A percentile compares a stretch with the other conserved stretches of the same genome.
These are phyloP conservation scores for Neoseiulus cucumeris DNA, from an alignment of 1,140 invertebrate species.

Conservation along the genomic window DNA sequence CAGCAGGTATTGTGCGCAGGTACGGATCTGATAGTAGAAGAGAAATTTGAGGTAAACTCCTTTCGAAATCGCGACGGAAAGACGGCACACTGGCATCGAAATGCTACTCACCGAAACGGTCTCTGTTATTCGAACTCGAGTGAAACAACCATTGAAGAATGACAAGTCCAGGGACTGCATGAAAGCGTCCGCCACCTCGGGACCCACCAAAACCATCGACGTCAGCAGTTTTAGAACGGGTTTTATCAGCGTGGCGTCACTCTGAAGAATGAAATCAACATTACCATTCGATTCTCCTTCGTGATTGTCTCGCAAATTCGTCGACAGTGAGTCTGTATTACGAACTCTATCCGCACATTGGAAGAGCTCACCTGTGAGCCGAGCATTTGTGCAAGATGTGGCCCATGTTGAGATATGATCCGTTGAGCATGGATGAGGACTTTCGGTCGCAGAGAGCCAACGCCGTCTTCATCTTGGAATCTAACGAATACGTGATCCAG, in stretches of 20 bases:
- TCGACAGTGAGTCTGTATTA: no score
- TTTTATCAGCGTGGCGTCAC: background rate
- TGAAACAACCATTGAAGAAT: constrained; percentile 1
- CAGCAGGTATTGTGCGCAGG: constrained; percentile 1
- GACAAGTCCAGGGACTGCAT: background rate
- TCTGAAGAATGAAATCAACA: background rate
- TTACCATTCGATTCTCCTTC: background rate
- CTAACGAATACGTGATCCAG: background rate
- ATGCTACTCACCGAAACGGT: background rate
- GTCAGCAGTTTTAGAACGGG: background rate
- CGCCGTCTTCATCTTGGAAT: background rate
- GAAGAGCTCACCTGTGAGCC: no score
- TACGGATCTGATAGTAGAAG: background rate
- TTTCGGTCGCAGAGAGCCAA: background rate
- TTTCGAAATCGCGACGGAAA: background rate
- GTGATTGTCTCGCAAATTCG: no score
- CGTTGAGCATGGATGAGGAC: background rate
- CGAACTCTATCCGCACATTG: no score
- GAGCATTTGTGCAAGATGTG: background rate
- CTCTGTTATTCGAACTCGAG: background rate
- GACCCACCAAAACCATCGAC: background rate
- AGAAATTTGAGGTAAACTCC: background rate
- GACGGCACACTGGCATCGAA: background rate
- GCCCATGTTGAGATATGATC: background rate
- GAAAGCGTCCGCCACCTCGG: constrained; percentile 3